Evolutionary conservation across 2,113 vertebrate species (phyloP), one percentile per base, ranked within the genome.

Genomic region (Cyanoramphus novaezelandiae): DNA sequence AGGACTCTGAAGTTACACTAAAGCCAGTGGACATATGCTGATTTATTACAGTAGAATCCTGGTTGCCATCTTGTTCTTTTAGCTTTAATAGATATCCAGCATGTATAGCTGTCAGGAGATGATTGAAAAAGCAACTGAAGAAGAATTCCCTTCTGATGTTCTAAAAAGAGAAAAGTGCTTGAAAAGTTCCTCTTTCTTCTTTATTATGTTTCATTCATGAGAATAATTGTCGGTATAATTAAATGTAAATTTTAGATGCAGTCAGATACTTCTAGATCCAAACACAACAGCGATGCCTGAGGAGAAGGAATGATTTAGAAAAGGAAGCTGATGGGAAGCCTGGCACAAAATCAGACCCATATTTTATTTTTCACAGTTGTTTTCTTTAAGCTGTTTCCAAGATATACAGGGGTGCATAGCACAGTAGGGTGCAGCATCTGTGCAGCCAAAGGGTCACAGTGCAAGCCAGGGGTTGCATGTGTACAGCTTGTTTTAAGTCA

Each of bases 231-330:
- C 37, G 31, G 25, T 69, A 12, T 92, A 94, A 94, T 95, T 86
- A 93, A 87, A 96, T 89, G 93, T 84, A 92, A 82, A 95, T 89
- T 94, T 86, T 59, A 82, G 77, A 72, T 82, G 67, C 72, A 92
- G 86, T 69, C 77, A 84, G 47, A 43, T 93, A 44, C 37, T 86
- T 92, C 55, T 76, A 10, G 72, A 83, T 91, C 86, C 86, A 84
- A 96, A 89, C 47, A 89, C 77, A 91, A 53, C 62, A 89, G 62
- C 1, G 4, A 46, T 91, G 93, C 95, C 88, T 84, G 57, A 83
- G 67, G 92, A 95, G 80, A 72, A 88, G 69, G 83, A 89, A 62
- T 64, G 72, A 49, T 82, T 83, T 94, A 76, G 90, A 81, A 76
- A 79, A 86, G 86, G 93, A 93, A 90, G 62, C 70, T 87, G 78